Evolutionary conservation across 2,888 invertebrate genomes (phyloP), one percentile per base, ranked within the genome.

Genomic region (Monopis laevigella): DNA sequence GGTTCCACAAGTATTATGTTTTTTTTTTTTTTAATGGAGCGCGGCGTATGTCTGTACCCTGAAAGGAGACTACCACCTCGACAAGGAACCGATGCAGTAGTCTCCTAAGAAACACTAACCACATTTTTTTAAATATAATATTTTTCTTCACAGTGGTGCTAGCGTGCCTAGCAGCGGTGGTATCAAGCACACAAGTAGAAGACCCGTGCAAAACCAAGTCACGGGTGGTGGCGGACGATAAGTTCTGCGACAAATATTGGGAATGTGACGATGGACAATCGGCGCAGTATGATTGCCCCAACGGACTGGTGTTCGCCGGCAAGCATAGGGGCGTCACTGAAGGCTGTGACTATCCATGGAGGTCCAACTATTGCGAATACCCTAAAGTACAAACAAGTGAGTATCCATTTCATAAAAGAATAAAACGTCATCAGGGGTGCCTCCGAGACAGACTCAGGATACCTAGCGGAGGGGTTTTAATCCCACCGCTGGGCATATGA

Each of bases 331-430:
- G 93, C 3, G 92, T 93, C 6, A 92, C 93, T 1, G 93, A 93
- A 58, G 93, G 92, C 2, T 93, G 93, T 59, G 93, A 94, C 68
- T 93, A 93, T 56, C 93, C 93, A 0, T 93, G 93, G 93, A 84
- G 93, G 52, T 90, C 92, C 6, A 90, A 91, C 64, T 92, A 93
- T 69, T 93, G 93, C 69, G 92, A 92, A 46, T 81, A 80, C 46
- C 82, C 82, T 42, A 82, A 81, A 56, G 67, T 65, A 2, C 81
- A 65, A 84, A 87, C 58, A 86, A 92, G 82, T 89, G 86, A 71
- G 88, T 90, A 63, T 86, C 88, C n/a, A n/a, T n/a, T n/a, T n/a
- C n/a, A n/a, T n/a, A n/a, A n/a, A n/a, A n/a, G n/a, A n/a, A n/a
- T n/a, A n/a, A n/a, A n/a, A n/a, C n/a, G n/a, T n/a, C n/a, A n/a